These are phyloP conservation scores for Cryptomyrus ogoouensis DNA, from an alignment of 2,113 vertebrate genomes.

Conservation along the genomic window DNA sequence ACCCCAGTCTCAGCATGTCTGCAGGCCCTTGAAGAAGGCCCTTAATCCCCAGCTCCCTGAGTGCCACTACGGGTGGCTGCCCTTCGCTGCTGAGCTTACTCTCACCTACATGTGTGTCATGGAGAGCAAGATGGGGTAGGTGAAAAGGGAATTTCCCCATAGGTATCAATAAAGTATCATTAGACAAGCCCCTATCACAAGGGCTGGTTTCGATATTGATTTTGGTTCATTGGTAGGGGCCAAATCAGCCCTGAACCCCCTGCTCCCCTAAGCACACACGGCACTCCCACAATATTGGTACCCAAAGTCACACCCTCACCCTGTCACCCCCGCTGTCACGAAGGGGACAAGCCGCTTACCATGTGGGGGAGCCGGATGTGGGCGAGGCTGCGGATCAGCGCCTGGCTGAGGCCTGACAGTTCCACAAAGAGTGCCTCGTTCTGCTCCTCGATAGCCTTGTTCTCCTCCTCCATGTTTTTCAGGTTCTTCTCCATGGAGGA, in stretches of 20 bases:
- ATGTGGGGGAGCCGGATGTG: constrained; percentile 93
- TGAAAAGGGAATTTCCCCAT: background rate
- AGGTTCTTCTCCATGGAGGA: constrained; percentile 96
- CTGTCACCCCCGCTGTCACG: background rate
- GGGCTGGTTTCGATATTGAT: background rate
- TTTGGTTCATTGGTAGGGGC: background rate
- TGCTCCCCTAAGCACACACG: background rate
- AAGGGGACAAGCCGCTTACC: constrained; percentile 58
- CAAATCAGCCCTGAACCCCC: background rate
- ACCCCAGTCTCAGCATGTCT: too few relatives aligned
- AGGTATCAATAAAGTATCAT: background rate
- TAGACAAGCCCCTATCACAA: background rate
- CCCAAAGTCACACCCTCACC: background rate
- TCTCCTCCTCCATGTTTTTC: constrained; percentile 91
- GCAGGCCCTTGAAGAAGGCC: background rate
- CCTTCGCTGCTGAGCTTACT: background rate
- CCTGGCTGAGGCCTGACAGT: constrained; percentile 92
- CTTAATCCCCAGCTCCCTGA: background rate
- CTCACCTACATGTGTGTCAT: background rate
- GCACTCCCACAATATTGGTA: background rate
- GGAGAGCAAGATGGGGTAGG: background rate
- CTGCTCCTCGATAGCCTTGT: constrained; percentile 92
- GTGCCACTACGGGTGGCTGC: background rate
- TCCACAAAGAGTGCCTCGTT: constrained; percentile 93
- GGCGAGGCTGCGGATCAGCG: constrained; percentile 89